Conservation (phyloP, 2,797 vertebrate genomes). For the Cheirogaleus major region DNA sequence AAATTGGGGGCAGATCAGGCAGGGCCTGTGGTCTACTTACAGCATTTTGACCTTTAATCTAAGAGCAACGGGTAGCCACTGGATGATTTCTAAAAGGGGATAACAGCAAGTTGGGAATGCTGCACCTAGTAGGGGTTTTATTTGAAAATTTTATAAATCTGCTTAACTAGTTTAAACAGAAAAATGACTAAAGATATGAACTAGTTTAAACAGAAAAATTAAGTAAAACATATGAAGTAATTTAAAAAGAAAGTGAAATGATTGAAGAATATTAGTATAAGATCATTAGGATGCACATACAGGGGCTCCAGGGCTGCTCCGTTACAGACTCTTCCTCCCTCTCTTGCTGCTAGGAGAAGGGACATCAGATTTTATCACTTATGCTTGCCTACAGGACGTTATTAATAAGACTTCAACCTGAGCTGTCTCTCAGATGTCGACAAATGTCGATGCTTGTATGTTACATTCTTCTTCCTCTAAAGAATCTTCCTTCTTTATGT, state of each 20-base stretch:
- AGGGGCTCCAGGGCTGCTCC: not conserved
- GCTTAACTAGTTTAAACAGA: not conserved
- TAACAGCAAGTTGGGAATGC: not conserved
- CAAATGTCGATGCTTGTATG: not conserved
- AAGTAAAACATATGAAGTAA: not conserved
- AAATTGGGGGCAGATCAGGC: not conserved
- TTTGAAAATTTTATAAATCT: not conserved
- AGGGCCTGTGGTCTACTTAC: not conserved
- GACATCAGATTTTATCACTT: not conserved
- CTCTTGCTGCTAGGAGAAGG: not conserved
- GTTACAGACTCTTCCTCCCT: not conserved
- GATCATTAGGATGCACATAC: not conserved
- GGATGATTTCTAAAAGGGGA: not conserved
- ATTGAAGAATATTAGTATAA: not conserved
- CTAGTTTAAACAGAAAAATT: not conserved
- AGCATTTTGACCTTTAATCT: not conserved
- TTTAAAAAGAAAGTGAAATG: not conserved
- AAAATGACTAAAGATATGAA: not conserved
- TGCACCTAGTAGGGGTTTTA: not conserved
- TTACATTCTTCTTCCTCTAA: not conserved
- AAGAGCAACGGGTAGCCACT: not conserved
- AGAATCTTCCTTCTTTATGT: not conserved
- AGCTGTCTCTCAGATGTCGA: not conserved
- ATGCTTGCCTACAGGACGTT: not conserved
- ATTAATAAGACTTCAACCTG: not conserved